Percentiles rank a stretch among this genome's conserved stretches.
Evolutionary conservation across 2,888 invertebrate genomes (phyloP).

Genomic region (Eubasilissa splendida): DNA sequence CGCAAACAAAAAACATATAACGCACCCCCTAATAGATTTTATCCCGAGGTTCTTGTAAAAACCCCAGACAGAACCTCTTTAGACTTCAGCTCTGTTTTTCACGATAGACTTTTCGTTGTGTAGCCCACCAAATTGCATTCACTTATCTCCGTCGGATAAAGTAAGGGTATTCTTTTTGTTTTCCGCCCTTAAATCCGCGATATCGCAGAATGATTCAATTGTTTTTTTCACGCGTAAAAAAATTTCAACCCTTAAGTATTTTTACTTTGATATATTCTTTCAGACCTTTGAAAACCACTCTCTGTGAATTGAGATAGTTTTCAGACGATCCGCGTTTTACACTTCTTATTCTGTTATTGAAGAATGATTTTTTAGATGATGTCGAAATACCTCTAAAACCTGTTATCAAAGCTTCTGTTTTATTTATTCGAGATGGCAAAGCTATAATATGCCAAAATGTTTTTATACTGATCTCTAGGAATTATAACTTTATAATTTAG

Average conservation of each 20-base stretch:
- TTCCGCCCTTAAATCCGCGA: neutral
- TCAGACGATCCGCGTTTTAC: neutral
- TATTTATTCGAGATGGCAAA: no score
- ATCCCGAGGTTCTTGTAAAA: neutral
- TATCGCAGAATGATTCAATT: slow-evolving; percentile 11
- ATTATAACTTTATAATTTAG: no score
- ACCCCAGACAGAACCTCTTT: slow-evolving; percentile 12
- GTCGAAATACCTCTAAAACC: no score
- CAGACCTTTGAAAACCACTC: slow-evolving; percentile 5
- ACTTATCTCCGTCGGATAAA: neutral
- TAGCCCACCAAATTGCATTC: slow-evolving; percentile 7
- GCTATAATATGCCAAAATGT: no score
- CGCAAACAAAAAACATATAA: neutral
- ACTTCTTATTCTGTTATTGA: neutral
- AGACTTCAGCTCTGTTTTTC: neutral
- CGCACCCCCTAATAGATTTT: slow-evolving; percentile 18
- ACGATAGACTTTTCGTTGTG: slow-evolving; percentile 10
- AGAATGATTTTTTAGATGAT: no score
- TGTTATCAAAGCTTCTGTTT: no score
- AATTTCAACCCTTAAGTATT: neutral
- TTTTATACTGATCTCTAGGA: no score
- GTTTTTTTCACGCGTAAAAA: slow-evolving; percentile 5
- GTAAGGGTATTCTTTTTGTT: slow-evolving; percentile 5
- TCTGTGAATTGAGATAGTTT: neutral
- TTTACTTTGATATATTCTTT: neutral